Evolutionary conservation across 2,888 invertebrate species (phyloP), one percentile per base, ranked within the genome.

Genomic region (Mythimna vitellina): DNA sequence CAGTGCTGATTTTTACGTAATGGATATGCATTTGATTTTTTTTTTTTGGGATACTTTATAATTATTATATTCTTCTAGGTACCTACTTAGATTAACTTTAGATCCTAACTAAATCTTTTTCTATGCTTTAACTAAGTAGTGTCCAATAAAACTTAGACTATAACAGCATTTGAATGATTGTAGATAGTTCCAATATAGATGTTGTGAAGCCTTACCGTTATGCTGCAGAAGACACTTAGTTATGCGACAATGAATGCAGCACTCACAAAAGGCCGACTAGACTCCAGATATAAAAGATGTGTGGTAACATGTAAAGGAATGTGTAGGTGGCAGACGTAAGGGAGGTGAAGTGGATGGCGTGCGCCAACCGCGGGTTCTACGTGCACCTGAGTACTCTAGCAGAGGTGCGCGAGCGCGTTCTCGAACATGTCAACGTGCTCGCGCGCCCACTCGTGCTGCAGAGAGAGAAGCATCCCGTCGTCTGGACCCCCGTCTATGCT

Each of bases 271-370:
- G 69, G 73, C 70, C 62, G 49, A 69, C 57, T 61, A 54, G 57
- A 66, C n/a, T 25, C 12, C 20, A 32, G 20, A 42, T 76, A 49
- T 64, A 22, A 54, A 46, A 25, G 46, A 64, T 68, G 65, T 73
- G 69, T 73, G 74, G 83, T 89, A 87, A 91, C 87, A 90, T 89
- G 75, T 77, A 65, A 57, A 67, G 64, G 65, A 63, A 77, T 71
- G 74, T 80, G 61, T 78, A 89, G 96, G 98, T 98, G 75, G 98
- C 99, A 49, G 99, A 99, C 93, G 98, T 98, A 65, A 97, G 98
- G 82, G 99, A 99, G 91, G 98, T 99, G 81, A 98, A 98, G 91
- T 99, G 99, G 98, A 99, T 99, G 99, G 99, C 99, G 65, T 99
- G 99, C 93, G 98, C 98, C 35, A 99, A 99, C 94, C 98, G 98